phyloP scores from a whole-genome alignment of 2,888 invertebrate genomes.

The Ryuthela nishihirai region DNA sequence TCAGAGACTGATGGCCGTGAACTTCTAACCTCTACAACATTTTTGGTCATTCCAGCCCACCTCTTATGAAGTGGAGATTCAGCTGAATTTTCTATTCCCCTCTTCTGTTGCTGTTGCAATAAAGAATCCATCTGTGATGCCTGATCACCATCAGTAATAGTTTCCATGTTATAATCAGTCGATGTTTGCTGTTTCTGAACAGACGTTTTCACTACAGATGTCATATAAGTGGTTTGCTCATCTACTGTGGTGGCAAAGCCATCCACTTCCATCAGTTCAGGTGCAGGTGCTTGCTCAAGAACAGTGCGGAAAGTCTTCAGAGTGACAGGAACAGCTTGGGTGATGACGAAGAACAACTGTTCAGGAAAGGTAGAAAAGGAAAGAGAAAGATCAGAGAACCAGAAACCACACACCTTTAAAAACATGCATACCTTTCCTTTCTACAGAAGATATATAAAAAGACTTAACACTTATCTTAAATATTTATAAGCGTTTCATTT shows the following conservation, averaged over 20 bases:
- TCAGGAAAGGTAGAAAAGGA: conserved; percentile 22
- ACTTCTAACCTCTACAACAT: too few species aligned
- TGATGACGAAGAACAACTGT: conserved; percentile 21
- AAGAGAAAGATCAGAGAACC: conserved; percentile 21
- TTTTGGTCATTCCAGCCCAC: too few species aligned
- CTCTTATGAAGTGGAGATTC: too few species aligned
- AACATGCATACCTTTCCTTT: conserved; percentile 14
- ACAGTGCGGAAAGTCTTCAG: conserved; percentile 14
- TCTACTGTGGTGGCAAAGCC: too few species aligned
- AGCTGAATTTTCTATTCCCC: too few species aligned
- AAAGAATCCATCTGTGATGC: too few species aligned
- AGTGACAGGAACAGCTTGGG: conserved; percentile 18
- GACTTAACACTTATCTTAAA: neutral
- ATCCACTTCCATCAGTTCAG: neutral
- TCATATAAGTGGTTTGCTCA: neutral
- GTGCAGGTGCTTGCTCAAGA: conserved; percentile 10
- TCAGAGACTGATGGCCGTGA: too few species aligned
- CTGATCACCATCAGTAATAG: too few species aligned
- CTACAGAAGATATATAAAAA: neutral
- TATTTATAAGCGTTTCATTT: too few species aligned
- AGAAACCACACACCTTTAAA: conserved; percentile 15
- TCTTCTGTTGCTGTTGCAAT: too few species aligned
- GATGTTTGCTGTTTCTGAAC: too few species aligned
- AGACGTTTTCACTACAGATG: neutral
- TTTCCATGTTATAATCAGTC: too few species aligned